Percentiles rank a stretch among this genome's conserved stretches.
Evolutionary conservation across 1,140 invertebrate species (phyloP).

Genomic region (Teleopsis dalmanni): DNA sequence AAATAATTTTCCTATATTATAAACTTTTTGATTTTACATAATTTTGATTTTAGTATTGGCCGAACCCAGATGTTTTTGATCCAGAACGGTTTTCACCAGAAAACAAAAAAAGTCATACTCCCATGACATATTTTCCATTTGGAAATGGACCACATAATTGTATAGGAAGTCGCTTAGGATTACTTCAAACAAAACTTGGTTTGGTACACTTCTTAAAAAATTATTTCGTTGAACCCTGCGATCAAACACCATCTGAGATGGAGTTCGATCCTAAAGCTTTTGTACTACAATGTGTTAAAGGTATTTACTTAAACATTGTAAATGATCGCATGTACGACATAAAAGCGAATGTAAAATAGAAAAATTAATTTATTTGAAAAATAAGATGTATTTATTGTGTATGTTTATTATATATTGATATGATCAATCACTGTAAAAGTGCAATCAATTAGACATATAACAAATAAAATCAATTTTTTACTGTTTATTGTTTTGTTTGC

Average conservation of each 20-base stretch:
- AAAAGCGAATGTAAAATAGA: no score
- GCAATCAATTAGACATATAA: no score
- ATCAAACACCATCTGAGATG: slow-evolving; percentile 19
- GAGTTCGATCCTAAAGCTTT: slow-evolving; percentile 28
- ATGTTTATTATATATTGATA: no score
- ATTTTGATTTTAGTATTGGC: slow-evolving; percentile 52
- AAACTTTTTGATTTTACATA: slow-evolving; percentile 19
- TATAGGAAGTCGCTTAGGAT: slow-evolving; percentile 53
- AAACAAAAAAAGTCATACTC: slow-evolving; percentile 41
- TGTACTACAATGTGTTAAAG: slow-evolving; percentile 20
- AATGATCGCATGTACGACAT: slow-evolving; percentile 22
- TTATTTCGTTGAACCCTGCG: slow-evolving; percentile 20
- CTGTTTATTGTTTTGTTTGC: no score
- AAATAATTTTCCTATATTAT: slow-evolving; percentile 15
- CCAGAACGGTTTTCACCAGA: slow-evolving; percentile 57
- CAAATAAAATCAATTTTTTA: no score
- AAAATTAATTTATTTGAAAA: no score
- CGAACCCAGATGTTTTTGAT: slow-evolving; percentile 57
- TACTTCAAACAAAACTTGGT: slow-evolving; percentile 33
- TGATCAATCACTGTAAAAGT: no score
- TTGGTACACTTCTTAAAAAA: slow-evolving; percentile 35
- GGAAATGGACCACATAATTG: slow-evolving; percentile 69
- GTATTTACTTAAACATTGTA: slow-evolving; percentile 28
- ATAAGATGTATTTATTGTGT: no score
- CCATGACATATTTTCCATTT: slow-evolving; percentile 64